phyloP scores from a whole-genome alignment of 2,888 invertebrate species.

The Dynastes hyllus region DNA sequence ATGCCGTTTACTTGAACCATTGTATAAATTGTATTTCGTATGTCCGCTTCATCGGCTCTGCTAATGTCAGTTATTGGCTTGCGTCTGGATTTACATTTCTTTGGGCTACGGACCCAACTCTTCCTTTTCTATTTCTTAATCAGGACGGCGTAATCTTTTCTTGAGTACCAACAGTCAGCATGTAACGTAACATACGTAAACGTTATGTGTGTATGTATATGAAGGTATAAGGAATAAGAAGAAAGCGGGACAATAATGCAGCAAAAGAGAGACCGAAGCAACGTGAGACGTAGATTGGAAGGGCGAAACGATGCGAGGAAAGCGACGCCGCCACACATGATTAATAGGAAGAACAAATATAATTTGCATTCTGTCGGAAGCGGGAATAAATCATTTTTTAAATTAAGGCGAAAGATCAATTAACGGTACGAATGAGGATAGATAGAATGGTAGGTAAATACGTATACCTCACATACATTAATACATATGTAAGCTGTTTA shows the following conservation, averaged over 20 bases:
- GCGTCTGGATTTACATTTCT: too few relatives aligned
- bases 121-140: too few relatives aligned
- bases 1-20: too few relatives aligned
- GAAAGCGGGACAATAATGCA: background rate
- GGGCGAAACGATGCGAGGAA: constrained; percentile 6
- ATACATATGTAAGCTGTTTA: too few relatives aligned
- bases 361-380: constrained; percentile 51
- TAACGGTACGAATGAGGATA: constrained; percentile 18
- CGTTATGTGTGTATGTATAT: background rate
- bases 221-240: constrained; percentile 2
- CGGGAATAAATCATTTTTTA: constrained; percentile 28
- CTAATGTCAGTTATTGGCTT: too few relatives aligned
- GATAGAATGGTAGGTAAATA: too few relatives aligned
- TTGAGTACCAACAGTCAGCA: background rate
- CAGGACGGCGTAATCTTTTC: constrained; percentile 4
- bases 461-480: too few relatives aligned
- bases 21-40: too few relatives aligned
- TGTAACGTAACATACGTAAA: background rate
- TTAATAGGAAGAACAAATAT: constrained; percentile 53
- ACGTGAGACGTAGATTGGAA: background rate
- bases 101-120: too few relatives aligned
- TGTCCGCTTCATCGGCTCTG: too few relatives aligned
- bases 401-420: constrained; percentile 34
- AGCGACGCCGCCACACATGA: constrained; percentile 28
- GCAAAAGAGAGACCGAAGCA: background rate